A percentile compares a stretch with the other conserved stretches of the same genome.
Evolutionary conservation across 2,113 vertebrate species (phyloP).

Genomic region (Ciconia boyciana): DNA sequence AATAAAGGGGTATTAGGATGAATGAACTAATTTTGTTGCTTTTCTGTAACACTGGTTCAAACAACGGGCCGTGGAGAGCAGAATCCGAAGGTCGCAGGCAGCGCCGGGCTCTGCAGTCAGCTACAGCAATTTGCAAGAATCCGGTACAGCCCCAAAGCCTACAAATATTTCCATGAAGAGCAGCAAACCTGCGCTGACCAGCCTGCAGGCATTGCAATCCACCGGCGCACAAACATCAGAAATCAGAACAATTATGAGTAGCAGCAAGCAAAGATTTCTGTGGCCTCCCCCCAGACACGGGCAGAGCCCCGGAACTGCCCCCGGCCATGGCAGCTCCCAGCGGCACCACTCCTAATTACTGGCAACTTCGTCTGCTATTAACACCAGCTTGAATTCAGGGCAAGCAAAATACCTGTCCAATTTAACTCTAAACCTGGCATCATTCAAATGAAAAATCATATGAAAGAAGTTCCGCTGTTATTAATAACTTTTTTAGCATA

Average conservation of each 20-base stretch:
- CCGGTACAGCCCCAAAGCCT: not conserved
- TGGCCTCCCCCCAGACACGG: not conserved
- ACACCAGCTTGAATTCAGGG: not conserved
- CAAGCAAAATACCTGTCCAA: not conserved
- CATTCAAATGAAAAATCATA: not conserved
- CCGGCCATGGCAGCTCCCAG: not conserved
- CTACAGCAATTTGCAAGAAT: not conserved
- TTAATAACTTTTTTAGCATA: constrained; percentile 15
- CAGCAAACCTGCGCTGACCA: accelerated
- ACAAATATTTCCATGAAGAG: not conserved
- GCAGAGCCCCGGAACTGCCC: not conserved
- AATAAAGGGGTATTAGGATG: not conserved
- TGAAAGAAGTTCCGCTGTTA: not conserved
- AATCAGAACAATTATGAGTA: not conserved
- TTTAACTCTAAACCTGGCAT: not conserved
- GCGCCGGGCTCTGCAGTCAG: not conserved
- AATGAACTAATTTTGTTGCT: not conserved
- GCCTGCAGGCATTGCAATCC: accelerated
- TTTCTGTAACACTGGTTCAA: not conserved
- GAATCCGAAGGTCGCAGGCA: not conserved
- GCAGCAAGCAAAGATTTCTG: not conserved
- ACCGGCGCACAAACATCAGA: accelerated
- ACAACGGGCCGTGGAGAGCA: not conserved
- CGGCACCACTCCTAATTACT: not conserved
- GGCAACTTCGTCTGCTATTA: not conserved